phyloP scores from a whole-genome alignment of 2,113 vertebrate genomes.

The Microcebus griseorufus region DNA sequence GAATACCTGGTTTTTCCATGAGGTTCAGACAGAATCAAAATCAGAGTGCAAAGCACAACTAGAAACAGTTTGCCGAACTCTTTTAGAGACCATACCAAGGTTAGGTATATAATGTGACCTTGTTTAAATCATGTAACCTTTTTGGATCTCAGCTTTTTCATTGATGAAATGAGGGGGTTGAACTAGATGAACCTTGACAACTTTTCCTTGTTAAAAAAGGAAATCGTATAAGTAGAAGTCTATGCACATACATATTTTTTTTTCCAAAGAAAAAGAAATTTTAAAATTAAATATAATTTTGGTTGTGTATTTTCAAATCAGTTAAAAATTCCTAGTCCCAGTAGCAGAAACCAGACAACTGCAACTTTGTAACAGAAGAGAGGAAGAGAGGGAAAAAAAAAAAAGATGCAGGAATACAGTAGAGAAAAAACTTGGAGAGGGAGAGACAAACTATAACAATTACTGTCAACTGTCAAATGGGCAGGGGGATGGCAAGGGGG shows the following conservation, averaged over 20 bases:
- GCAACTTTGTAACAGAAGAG: slow-evolving; percentile 39
- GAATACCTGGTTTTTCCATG: neutral
- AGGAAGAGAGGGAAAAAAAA: neutral
- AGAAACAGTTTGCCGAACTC: neutral
- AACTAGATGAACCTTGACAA: neutral
- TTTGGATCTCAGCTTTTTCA: neutral
- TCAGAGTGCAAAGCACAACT: neutral
- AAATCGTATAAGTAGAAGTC: neutral
- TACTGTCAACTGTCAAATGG: slow-evolving; percentile 81
- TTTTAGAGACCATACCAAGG: neutral
- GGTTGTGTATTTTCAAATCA: slow-evolving; percentile 43
- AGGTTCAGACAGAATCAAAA: neutral
- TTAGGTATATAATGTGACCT: neutral
- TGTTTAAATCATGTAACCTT: neutral
- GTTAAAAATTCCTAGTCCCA: neutral
- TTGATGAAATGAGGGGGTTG: neutral
- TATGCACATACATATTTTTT: slow-evolving; percentile 30
- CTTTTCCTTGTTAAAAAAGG: neutral
- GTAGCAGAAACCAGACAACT: slow-evolving; percentile 41
- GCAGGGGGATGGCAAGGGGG: slow-evolving; percentile 52
- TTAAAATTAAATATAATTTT: slow-evolving; percentile 44
- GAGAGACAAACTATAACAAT: slow-evolving; percentile 74
- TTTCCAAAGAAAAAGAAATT: slow-evolving; percentile 19
- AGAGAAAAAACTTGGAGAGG: slow-evolving; percentile 61
- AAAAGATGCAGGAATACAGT: slow-evolving; percentile 70